Conservation (phyloP, 2,797 vertebrate species). For the Leptoclinus maculatus region DNA sequence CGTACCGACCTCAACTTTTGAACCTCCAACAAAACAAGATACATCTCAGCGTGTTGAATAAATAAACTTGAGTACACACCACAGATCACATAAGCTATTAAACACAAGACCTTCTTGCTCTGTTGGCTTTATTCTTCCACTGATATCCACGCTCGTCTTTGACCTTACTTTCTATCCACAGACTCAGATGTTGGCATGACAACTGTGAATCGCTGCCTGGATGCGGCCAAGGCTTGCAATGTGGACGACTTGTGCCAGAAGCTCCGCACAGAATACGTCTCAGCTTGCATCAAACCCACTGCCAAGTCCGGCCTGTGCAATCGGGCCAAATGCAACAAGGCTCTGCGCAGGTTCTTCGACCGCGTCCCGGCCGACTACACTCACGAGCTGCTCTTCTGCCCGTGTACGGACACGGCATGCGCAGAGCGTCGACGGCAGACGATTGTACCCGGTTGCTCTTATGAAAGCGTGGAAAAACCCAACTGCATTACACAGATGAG, state of each 20-base stretch:
- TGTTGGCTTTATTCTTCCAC: slow-evolving; percentile 1
- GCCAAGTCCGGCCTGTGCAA: slow-evolving; percentile 87
- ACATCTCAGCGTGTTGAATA: slow-evolving; percentile 19
- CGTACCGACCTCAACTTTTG: slow-evolving; percentile 7
- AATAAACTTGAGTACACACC: not conserved
- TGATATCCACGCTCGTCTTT: slow-evolving; percentile 22
- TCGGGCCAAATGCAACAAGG: slow-evolving; percentile 93
- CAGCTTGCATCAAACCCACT: slow-evolving; percentile 90
- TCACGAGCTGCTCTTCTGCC: slow-evolving; percentile 97
- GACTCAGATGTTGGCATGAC: slow-evolving; percentile 88
- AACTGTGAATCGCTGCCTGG: slow-evolving; percentile 93
- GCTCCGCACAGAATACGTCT: slow-evolving; percentile 93
- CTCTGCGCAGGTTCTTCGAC: slow-evolving; percentile 95
- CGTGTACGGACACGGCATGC: slow-evolving; percentile 91
- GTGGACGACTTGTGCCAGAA: slow-evolving; percentile 92
- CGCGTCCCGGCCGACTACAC: slow-evolving; percentile 92
- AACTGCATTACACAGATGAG: slow-evolving; percentile 90
- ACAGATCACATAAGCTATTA: not conserved
- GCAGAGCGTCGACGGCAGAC: slow-evolving; percentile 95
- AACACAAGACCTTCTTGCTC: slow-evolving; percentile 6
- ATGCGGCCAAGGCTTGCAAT: slow-evolving; percentile 97
- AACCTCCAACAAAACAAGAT: slow-evolving; percentile 18
- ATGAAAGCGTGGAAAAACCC: slow-evolving; percentile 88
- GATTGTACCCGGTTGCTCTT: slow-evolving; percentile 95
- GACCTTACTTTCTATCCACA: slow-evolving; percentile 68